phyloP scores from a whole-genome alignment of 2,113 vertebrate species.

The Pollimyrus isidori region DNA sequence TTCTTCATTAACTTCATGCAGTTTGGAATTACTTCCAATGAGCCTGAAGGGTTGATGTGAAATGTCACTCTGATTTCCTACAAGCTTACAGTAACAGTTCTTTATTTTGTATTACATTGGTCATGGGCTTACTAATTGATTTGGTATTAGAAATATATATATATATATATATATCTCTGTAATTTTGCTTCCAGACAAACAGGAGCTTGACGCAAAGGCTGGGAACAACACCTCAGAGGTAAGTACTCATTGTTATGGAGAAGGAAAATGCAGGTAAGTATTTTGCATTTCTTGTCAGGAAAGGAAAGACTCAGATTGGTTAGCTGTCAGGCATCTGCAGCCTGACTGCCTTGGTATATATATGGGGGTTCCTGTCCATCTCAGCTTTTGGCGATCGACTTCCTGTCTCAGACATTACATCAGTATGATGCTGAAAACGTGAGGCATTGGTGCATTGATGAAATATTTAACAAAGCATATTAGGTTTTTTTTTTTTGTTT shows the following conservation, averaged over 20 bases:
- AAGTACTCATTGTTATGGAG: constrained; percentile 60
- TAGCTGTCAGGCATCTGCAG: not conserved
- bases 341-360: not conserved
- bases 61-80: not conserved
- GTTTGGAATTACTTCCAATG: not conserved
- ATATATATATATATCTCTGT: not conserved
- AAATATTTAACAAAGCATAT: not conserved
- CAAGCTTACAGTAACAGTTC: not conserved
- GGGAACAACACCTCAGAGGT: constrained; percentile 90
- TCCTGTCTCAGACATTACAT: not conserved
- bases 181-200: constrained; percentile 70
- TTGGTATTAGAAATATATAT: not conserved
- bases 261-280: constrained; percentile 49
- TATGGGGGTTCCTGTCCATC: not conserved
- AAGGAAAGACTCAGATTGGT: not conserved
- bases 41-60: not conserved
- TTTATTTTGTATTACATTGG: not conserved
- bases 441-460: not conserved
- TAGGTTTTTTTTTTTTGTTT: not conserved
- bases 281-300: not conserved
- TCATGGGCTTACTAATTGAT: not conserved
- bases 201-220: constrained; percentile 76
- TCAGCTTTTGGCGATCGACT: not conserved
- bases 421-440: not conserved
- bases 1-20: not conserved